Evolutionary conservation across 2,113 vertebrate genomes (phyloP).

Genomic region (Hemiprocne comata): DNA sequence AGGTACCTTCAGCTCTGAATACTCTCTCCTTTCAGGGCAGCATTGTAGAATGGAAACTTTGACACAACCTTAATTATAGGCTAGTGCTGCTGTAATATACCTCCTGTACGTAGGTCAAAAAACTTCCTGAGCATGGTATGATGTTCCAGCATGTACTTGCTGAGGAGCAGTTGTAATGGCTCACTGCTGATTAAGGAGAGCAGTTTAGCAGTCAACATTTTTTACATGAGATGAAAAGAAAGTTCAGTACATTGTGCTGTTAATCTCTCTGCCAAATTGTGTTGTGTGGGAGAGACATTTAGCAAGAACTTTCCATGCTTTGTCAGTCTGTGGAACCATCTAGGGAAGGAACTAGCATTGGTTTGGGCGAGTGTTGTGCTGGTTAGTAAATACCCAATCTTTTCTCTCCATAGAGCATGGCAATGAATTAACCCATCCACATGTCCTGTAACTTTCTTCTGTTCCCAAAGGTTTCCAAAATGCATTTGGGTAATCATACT

Average conservation of each 20-base stretch:
- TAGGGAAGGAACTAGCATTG: background rate
- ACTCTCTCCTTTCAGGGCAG: background rate
- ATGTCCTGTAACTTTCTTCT: background rate
- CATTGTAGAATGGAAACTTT: background rate
- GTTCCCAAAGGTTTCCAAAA: background rate
- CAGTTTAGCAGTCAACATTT: background rate
- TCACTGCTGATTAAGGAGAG: background rate
- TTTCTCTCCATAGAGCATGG: background rate
- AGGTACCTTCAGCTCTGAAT: background rate
- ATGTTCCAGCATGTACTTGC: background rate
- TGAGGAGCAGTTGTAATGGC: background rate
- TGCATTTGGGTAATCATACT: background rate
- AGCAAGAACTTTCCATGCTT: background rate
- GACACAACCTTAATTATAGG: constrained; percentile 2
- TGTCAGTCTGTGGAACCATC: background rate
- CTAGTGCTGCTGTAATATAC: background rate
- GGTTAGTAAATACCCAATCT: background rate
- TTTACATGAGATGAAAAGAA: background rate
- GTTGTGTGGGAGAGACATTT: background rate
- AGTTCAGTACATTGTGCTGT: background rate
- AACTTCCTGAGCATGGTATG: background rate
- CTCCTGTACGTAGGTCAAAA: background rate
- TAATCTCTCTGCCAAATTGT: background rate
- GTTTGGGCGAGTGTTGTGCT: background rate
- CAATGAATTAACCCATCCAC: background rate